Conservation (phyloP, 2,888 invertebrate species). For the Lepidonotus clava region DNA sequence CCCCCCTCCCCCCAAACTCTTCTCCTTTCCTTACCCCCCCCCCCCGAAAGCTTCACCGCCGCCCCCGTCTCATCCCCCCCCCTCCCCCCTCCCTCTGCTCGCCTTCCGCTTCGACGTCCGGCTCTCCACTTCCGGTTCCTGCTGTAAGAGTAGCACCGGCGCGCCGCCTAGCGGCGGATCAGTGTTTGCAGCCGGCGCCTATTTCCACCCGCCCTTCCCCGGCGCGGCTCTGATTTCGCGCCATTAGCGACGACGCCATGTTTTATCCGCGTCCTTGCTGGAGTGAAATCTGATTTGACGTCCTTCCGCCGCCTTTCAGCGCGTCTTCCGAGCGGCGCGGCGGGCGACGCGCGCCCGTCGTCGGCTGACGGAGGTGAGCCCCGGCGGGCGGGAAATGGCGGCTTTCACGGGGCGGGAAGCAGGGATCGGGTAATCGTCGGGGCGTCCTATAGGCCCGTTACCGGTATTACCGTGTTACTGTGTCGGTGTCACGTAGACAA, state of each 20-base stretch:
- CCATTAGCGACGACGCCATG: constrained; percentile 26
- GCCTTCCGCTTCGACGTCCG: not conserved
- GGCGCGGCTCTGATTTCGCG: constrained; percentile 31
- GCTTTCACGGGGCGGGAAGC: constrained; percentile 25
- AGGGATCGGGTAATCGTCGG: constrained; percentile 1
- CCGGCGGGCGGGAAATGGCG: constrained; percentile 19
- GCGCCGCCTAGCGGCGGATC: constrained; percentile 7
- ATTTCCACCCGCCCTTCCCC: not conserved
- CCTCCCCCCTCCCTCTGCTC: not conserved
- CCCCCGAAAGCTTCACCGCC: no score
- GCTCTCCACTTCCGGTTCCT: constrained; percentile 21
- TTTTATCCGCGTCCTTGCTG: not conserved
- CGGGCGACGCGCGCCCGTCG: not conserved
- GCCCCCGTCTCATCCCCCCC: not conserved
- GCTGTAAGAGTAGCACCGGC: constrained; percentile 35
- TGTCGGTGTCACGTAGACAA: no score
- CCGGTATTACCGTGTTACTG: no score
- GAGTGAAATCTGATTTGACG: constrained; percentile 53
- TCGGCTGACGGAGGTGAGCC: not conserved
- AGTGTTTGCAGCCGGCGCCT: constrained; percentile 47
- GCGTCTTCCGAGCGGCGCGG: not conserved
- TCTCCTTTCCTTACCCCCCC: no score
- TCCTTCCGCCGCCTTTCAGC: constrained; percentile 47
- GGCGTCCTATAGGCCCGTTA: no score
- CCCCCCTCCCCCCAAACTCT: not conserved